Base-by-base conservation (phyloP, 1,140 invertebrate genomes). In the Solen grandis region DNA sequence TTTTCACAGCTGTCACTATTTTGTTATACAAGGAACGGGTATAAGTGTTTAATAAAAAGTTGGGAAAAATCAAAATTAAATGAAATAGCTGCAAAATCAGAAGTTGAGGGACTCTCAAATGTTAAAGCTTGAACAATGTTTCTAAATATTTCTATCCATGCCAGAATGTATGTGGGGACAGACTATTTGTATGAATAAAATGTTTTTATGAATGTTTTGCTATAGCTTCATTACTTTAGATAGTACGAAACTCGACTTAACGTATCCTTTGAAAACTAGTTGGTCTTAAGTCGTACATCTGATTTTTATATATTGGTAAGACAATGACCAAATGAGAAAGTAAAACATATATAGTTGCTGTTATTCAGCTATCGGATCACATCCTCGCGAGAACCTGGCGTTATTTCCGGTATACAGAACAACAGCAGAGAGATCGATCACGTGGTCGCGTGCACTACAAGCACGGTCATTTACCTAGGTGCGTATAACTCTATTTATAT, bases 321-420 rank as follows among this genome's bases (percentile, higher is more conserved):
- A n/a, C n/a, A n/a, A n/a, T n/a, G n/a, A n/a, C n/a, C n/a, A 29
- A 33, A 66, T 66, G 13, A 36, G 63, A 19, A n/a, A n/a, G n/a
- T n/a, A 29, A 16, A 16, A 13, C 14, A 66, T 14, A 66, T 33
- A 19, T 73, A 35, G 63, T n/a, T 57, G 25, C 74, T 33, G n/a
- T 72, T 81, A 75, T 86, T 29, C 81, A 92, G 91, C 91, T 87
- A 91, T 81, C 83, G 85, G 35, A 93, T 94, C 36, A 93, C 89
- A n/a, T 89, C 92, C 0, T 96, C 97, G 87, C 99, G 99, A 92
- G 95, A 96, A 57, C 97, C 97, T 4, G 98, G 98, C 1, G 97
- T 99, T 1, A 98, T 99, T 89, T 97, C 97, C 0, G 97, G 98
- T 1, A 95, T 95, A 14, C 98, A 99, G 93, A 95, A 96, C 10